A percentile compares a stretch with the other conserved stretches of the same genome.
phyloP scores from a whole-genome alignment of 2,888 invertebrate species.

The Apamea sordens region DNA sequence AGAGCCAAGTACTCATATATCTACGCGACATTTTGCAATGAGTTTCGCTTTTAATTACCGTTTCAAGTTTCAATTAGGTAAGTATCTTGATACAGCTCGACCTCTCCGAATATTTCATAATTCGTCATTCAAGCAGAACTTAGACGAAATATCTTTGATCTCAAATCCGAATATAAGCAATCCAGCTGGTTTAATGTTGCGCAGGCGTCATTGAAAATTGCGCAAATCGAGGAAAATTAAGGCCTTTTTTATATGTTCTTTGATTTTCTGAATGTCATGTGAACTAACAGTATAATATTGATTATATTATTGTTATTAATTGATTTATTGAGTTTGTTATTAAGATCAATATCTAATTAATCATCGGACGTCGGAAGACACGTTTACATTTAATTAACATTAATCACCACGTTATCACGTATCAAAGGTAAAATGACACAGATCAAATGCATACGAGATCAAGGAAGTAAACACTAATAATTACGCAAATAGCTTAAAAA shows the following conservation, averaged over 20 bases:
- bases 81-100: slow-evolving; percentile 66
- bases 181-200: slow-evolving; percentile 6
- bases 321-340: not conserved
- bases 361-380: slow-evolving; percentile 15
- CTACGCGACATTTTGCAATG: slow-evolving; percentile 59
- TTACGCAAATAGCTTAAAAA: not conserved
- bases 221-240: not conserved
- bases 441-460: slow-evolving; percentile 46
- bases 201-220: slow-evolving; percentile 26
- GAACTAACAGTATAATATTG: not conserved
- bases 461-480: slow-evolving; percentile 42
- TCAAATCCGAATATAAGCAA: slow-evolving; percentile 25
- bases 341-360: slow-evolving; percentile 27
- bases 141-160: slow-evolving; percentile 52
- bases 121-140: slow-evolving; percentile 69
- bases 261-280: not conserved
- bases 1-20: slow-evolving; percentile 33
- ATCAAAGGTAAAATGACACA: slow-evolving; percentile 29
- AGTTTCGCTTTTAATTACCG: slow-evolving; percentile 51
- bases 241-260: not conserved
- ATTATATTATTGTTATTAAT: no score
- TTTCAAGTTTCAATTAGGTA: slow-evolving; percentile 67
- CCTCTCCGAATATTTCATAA: slow-evolving; percentile 75
- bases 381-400: slow-evolving; percentile 33
- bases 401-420: slow-evolving; percentile 45